Conservation (phyloP, 2,113 vertebrate species). For the Pan paniscus region DNA sequence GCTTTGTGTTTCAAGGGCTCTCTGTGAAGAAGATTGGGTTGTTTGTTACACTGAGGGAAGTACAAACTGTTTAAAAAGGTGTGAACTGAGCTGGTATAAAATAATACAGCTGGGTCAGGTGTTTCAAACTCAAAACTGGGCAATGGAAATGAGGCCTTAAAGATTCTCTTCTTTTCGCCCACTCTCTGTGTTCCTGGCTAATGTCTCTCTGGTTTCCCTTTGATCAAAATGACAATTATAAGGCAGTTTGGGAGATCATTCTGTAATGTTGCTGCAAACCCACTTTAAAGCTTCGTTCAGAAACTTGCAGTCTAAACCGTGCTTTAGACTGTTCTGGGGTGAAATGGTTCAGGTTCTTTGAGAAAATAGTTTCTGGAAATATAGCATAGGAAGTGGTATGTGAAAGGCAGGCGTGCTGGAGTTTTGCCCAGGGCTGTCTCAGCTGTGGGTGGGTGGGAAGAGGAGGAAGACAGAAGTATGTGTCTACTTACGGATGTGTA, state of each 20-base stretch:
- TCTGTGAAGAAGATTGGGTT: not conserved
- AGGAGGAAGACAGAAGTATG: not conserved
- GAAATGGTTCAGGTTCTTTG: not conserved
- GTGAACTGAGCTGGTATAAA: not conserved
- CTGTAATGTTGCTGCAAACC: conserved; percentile 27
- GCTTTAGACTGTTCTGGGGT: not conserved
- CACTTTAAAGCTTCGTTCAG: not conserved
- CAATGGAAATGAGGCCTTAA: not conserved
- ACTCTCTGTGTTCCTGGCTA: not conserved
- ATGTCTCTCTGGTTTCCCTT: conserved; percentile 8
- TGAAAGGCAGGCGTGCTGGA: not conserved
- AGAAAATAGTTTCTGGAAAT: not conserved
- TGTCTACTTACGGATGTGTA: not conserved
- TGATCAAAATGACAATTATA: conserved; percentile 30
- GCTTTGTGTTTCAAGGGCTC: not conserved
- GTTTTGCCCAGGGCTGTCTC: not conserved
- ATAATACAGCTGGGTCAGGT: not conserved
- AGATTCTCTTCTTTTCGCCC: not conserved
- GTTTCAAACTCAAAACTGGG: not conserved
- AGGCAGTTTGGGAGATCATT: not conserved
- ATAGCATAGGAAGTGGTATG: not conserved
- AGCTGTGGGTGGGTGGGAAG: not conserved
- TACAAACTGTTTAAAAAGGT: not conserved
- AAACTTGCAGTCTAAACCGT: not conserved
- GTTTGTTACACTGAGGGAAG: not conserved